Evolutionary conservation across 2,888 invertebrate genomes (phyloP), one percentile per base, ranked within the genome.

Genomic region (Rotaria macrura): DNA sequence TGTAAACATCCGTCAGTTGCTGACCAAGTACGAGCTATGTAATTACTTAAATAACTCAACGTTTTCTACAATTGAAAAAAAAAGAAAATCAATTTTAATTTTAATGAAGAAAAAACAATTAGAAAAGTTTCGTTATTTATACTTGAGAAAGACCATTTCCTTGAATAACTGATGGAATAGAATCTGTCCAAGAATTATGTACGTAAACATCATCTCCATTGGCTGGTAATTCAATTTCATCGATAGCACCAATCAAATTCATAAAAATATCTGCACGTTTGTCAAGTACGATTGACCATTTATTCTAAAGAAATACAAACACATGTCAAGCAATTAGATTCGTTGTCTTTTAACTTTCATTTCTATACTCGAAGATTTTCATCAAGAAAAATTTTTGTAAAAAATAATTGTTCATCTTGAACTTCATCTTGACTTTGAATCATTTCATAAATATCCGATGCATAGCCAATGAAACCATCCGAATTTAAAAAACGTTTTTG

Each of bases 181-280:
- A 40, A 40, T 93, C 92, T 12, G 95, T 94, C 88, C 94, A 94
- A 20, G 94, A 93, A 2, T 89, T 89, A 57, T 93, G 93, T 91
- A 97, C 96, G 90, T 94, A 93, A 79, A 79, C 43, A 10, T 79
- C 79, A 43, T 43, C 79, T 20, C 9, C 43, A 43, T 79, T 79
- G 0, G 20, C 43, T n/a, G 40, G 43, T 87, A 94, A 91, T 88
- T 92, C 93, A 0, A 96, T 93, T 90, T 96, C 95, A 89, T 93
- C 94, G 87, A 93, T 91, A 86, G 95, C 96, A 49, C 96, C 97
- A 91, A 96, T 93, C 0, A 99, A 92, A 91, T 96, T 98, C 91
- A 97, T 97, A 91, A 99, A 99, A 88, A 99, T 94, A 85, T 94
- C 93, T 12, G 96, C 94, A 89, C 94, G 94, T 87, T 95, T 94